A percentile compares a stretch with the other conserved stretches of the same genome.
Conservation (phyloP, 2,797 vertebrate genomes). For the Pantherophis vulpinus region DNA sequence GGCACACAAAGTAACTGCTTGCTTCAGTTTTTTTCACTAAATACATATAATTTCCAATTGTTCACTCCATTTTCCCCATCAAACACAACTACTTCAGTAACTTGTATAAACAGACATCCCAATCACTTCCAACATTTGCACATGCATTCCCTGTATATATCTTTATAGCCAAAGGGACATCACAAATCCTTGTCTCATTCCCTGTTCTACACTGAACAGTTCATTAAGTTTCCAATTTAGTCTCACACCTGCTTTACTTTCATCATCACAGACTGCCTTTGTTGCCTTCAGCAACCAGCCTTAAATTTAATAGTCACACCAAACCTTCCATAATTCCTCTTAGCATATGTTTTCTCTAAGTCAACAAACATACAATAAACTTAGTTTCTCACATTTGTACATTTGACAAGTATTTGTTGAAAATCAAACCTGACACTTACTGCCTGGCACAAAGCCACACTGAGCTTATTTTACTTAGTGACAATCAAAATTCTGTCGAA, state of each 20-base stretch:
- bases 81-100: not conserved
- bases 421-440: not conserved
- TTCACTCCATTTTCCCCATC: not conserved
- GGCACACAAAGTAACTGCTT: not conserved
- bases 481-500: not conserved
- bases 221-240: not conserved
- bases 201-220: not conserved
- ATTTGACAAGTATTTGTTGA: not conserved
- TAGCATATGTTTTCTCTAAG: not conserved
- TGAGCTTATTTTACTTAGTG: not conserved
- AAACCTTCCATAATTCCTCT: not conserved
- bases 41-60: not conserved
- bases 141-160: not conserved
- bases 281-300: not conserved
- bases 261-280: not conserved
- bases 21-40: not conserved
- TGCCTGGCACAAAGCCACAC: not conserved
- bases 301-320: not conserved
- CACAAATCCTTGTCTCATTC: not conserved
- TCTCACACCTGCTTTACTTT: not conserved
- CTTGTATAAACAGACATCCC: not conserved
- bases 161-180: not conserved
- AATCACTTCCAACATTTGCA: not conserved
- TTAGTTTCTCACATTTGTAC: not conserved
- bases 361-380: not conserved